Percentiles rank a stretch among this genome's conserved stretches.
phyloP scores from a whole-genome alignment of 2,113 vertebrate genomes.

The Amblyopsis rosae region DNA sequence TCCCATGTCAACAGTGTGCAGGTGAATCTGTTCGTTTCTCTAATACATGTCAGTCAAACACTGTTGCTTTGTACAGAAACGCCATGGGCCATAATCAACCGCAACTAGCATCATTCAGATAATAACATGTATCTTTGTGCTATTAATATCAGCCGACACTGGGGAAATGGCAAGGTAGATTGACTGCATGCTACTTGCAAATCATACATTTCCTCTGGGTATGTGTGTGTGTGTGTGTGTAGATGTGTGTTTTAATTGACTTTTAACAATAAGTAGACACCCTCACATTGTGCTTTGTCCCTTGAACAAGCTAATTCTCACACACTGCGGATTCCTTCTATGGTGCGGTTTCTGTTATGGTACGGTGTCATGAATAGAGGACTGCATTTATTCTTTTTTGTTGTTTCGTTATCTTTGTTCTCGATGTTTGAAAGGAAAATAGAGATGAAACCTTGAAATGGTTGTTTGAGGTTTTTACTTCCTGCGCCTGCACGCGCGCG shows the following conservation, averaged over 20 bases:
- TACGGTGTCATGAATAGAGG: slow-evolving; percentile 20
- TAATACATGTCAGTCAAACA: slow-evolving; percentile 53
- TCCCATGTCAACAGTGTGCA: slow-evolving; percentile 26
- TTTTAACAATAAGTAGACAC: slow-evolving; percentile 26
- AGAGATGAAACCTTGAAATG: slow-evolving; percentile 19
- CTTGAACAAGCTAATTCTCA: slow-evolving; percentile 20
- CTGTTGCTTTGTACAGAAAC: slow-evolving; percentile 36
- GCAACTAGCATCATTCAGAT: slow-evolving; percentile 59
- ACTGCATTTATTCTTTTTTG: neutral
- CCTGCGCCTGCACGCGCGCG: slow-evolving; percentile 21
- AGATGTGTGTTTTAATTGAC: neutral
- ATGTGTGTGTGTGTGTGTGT: neutral
- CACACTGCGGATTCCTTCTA: slow-evolving; percentile 23
- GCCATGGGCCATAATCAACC: slow-evolving; percentile 49
- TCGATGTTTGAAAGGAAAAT: slow-evolving; percentile 51
- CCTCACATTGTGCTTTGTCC: slow-evolving; percentile 2
- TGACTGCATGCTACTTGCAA: slow-evolving; percentile 35
- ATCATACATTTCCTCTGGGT: neutral
- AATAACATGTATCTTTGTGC: slow-evolving; percentile 64
- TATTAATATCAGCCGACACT: slow-evolving; percentile 61
- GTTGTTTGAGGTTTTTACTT: slow-evolving; percentile 36
- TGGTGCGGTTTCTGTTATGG: slow-evolving; percentile 21
- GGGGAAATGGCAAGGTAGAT: slow-evolving; percentile 37
- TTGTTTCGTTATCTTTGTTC: slow-evolving; percentile 38
- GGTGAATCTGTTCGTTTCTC: slow-evolving; percentile 52